Base-by-base conservation (phyloP, 2,797 vertebrate genomes). In the Megalops cyprinoides region DNA sequence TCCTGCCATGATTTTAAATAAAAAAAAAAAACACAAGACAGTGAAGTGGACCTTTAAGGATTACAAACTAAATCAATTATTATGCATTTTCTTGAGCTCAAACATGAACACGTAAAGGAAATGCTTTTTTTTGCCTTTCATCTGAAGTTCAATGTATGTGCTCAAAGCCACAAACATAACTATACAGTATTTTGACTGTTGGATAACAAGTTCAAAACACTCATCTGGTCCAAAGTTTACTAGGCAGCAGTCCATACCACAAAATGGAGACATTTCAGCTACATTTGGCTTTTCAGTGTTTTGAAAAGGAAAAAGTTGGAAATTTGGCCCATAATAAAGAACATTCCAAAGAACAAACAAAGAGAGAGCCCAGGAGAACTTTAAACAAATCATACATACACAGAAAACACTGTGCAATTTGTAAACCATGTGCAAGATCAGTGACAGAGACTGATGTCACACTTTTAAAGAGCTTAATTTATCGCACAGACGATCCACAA, bases 381-480 rank as follows among this genome's bases (percentile, higher is more conserved):
- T 84, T 84, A 77, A 84, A 80, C 76, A 81, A 82, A 78, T 75
- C 78, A 77, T 77, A 82, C 76, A 82, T 78, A 79, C 42, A 46
- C 58, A 48, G 39, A 60, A 84, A 77, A 77, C 67, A 53, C 34
- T 28, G 80, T 84, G 82, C 67, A 80, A 86, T 77, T 77, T 77
- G 56, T 83, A 76, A 71, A 86, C 74, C 79, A 78, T 60, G 65
- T 79, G 76, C 77, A 79, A n/a, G 69, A 85, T 88, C 83, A 81
- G 84, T 76, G 67, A 79, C 58, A 86, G 69, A 82, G 58, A 20
- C 82, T 83, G 79, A 84, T 87, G 88, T 89, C 87, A 87, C 90
- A 83, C 82, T 75, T 82, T 82, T 81, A 86, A 85, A 90, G 87
- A 84, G 85, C 87, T 90, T 84, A 87, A 85, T 84, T 82, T 79